Base-by-base conservation (phyloP, 2,797 vertebrate genomes). In the Neosilurus mollespiculum region DNA sequence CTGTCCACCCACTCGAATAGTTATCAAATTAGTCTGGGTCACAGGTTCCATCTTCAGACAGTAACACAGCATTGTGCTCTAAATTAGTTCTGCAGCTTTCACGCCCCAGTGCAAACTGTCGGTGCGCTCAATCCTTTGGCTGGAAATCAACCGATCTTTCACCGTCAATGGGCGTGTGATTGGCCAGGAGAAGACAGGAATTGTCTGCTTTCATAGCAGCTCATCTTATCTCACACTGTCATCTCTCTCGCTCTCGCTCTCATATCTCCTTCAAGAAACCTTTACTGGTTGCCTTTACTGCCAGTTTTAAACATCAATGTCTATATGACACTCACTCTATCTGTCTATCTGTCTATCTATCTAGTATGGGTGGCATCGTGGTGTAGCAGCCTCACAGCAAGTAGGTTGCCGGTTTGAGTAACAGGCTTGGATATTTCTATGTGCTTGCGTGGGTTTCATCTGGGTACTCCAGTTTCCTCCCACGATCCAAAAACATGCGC, bases 131-230 rank as follows among this genome's bases (percentile, higher is more conserved):
- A 26, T 53, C 12, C 26, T 76, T 76, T 72, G 65, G 61, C 56
- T 82, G 15, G 71, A 69, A 67, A 66, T 78, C 34, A 58, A 37
- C 61, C 1, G 9, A 66, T 78, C 20, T 71, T 72, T 87, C 82
- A 59, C 77, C 65, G 61, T 49, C 51, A 81, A 16, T 26, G 77
- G 51, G 79, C 51, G 67, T 82, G 81, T 83, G 77, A 88, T 81
- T 84, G 86, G 80, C 53, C 86, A 84, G 87, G 83, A 88, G 89
- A 79, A 88, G 87, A 92, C 90, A 89, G 85, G 85, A 87, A 84
- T 86, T 89, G 88, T 91, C 88, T 90, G 84, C 84, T 90, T 88
- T 88, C 82, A 84, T 65, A 75, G 10, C 89, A 86, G 87, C 91
- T 90, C 75, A 83, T 58, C 80, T 70, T 61, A 9, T 86, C 87